A percentile compares a stretch with the other conserved stretches of the same genome.
phyloP scores from a whole-genome alignment of 2,888 invertebrate genomes.

The Acrocyrtus sp. region DNA sequence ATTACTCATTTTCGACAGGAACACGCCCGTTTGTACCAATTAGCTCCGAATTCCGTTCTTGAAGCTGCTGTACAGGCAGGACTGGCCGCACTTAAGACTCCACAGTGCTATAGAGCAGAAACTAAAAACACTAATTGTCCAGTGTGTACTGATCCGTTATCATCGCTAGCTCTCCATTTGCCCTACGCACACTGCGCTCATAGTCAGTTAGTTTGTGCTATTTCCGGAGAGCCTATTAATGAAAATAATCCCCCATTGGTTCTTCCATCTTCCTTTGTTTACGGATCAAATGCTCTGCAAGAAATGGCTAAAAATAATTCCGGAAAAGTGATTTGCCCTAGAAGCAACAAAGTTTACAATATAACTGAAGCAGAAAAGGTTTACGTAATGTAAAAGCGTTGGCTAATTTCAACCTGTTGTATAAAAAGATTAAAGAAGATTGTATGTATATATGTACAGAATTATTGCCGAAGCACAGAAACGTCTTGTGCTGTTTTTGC shows the following conservation, averaged over 20 bases:
- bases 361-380: constrained; percentile 95
- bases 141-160: constrained; percentile 89
- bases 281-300: constrained; percentile 91
- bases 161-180: constrained; percentile 83
- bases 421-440: no score
- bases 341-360: constrained; percentile 91
- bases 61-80: constrained; percentile 93
- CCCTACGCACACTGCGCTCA: constrained; percentile 96
- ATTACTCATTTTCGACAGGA: constrained; percentile 92
- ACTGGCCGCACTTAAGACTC: constrained; percentile 93
- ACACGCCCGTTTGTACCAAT: constrained; percentile 93
- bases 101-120: constrained; percentile 69
- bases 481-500: no score
- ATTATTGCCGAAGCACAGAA: no score
- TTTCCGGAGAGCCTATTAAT: constrained; percentile 91
- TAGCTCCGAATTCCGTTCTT: constrained; percentile 90
- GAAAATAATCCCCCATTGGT: constrained; percentile 99
- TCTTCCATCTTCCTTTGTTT: constrained; percentile 98
- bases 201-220: constrained; percentile 90
- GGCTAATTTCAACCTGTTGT: no score
- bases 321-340: constrained; percentile 91
- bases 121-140: constrained; percentile 88
- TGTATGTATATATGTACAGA: background rate
- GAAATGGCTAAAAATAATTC: constrained; percentile 92
- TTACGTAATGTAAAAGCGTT: constrained; percentile 85